These are phyloP conservation scores for Hemicrepidius hirtus DNA, from an alignment of 2,888 invertebrate species.

Conservation along the genomic window DNA sequence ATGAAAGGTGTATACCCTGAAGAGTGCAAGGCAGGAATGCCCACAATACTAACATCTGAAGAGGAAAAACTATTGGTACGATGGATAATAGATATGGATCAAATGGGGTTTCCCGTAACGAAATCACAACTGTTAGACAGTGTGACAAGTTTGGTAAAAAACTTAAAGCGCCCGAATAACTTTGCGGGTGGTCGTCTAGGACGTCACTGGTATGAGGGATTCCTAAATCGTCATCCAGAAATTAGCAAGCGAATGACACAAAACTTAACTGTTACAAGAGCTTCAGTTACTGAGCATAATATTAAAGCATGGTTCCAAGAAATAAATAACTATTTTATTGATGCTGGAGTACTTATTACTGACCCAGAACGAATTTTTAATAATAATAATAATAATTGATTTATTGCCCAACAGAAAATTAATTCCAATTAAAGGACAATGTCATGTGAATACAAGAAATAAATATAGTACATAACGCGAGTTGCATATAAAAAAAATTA, in stretches of 20 bases:
- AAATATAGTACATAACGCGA: conserved; percentile 55
- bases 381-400: too few species aligned
- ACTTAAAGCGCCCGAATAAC: not conserved
- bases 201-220: conserved; percentile 6
- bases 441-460: conserved; percentile 52
- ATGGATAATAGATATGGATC: conserved; percentile 33
- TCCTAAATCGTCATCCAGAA: conserved; percentile 5
- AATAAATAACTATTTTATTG: conserved; percentile 60
- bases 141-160: too few species aligned
- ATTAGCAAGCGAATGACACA: conserved; percentile 49
- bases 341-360: too few species aligned
- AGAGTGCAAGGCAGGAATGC: conserved; percentile 28
- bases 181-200: not conserved
- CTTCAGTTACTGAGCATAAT: conserved; percentile 60
- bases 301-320: conserved; percentile 61
- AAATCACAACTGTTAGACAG: conserved; percentile 40
- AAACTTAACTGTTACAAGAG: conserved; percentile 58
- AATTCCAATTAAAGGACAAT: too few species aligned
- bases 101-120: conserved; percentile 35
- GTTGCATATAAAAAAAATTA: too few species aligned
- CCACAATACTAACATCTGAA: conserved; percentile 27
- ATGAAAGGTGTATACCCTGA: not conserved
- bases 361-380: too few species aligned
- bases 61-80: conserved; percentile 23
- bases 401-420: too few species aligned